These are phyloP conservation scores for Passer montanus DNA, from an alignment of 2,113 vertebrate genomes.

Conservation along the genomic window DNA sequence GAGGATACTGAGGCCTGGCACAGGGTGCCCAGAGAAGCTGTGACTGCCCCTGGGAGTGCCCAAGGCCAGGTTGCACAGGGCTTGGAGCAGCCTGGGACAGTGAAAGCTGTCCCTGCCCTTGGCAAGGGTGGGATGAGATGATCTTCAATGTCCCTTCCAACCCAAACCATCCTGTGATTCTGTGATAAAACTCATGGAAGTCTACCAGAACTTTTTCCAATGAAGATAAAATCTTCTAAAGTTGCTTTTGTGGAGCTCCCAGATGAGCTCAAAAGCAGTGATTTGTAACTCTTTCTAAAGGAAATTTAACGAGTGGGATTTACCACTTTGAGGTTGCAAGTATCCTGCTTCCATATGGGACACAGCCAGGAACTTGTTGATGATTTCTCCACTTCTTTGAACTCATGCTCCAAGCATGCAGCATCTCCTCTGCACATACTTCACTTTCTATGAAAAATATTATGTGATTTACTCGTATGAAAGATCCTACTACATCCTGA, in stretches of 20 bases:
- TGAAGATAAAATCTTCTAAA: neutral
- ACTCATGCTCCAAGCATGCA: neutral
- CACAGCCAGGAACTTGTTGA: neutral
- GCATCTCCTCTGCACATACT: neutral
- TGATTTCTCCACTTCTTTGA: neutral
- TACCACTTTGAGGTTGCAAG: neutral
- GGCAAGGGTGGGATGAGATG: accelerated
- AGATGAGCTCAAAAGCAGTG: neutral
- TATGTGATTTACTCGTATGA: neutral
- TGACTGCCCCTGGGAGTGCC: neutral
- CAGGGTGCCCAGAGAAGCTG: neutral
- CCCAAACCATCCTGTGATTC: neutral
- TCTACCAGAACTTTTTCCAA: neutral
- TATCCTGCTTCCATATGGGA: neutral
- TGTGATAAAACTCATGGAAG: neutral
- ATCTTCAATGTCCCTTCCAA: neutral
- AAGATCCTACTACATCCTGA: neutral
- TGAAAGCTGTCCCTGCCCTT: neutral
- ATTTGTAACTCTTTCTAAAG: neutral
- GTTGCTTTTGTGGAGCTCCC: neutral
- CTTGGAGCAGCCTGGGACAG: accelerated
- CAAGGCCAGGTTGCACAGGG: accelerated
- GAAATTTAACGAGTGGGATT: neutral
- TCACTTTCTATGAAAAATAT: neutral
- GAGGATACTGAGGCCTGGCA: neutral